Base-by-base conservation (phyloP, 2,888 invertebrate genomes). In the Nezara viridula region DNA sequence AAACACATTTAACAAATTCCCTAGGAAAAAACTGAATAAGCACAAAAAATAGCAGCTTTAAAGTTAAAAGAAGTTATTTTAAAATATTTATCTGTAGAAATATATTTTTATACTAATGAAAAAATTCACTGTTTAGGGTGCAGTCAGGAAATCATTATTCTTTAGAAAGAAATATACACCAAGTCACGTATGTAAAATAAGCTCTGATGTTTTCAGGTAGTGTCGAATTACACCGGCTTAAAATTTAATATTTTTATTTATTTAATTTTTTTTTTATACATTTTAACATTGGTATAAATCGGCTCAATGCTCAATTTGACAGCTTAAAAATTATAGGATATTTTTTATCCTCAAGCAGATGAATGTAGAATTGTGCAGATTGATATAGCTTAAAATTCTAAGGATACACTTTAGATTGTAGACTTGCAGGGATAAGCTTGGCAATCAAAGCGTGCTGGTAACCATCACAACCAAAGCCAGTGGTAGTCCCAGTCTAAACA, bases 121-220 rank as follows among this genome's bases (percentile, higher is more conserved):
- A 19, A 40, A 37, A 77, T 77, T 40, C 37, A 77, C 27, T 77
- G 40, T 77, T 77, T 12, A 81, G 81, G 81, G 81, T 44, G 81
- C 81, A 81, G 81, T 81, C 40, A 81, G 81, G 81, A 81, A 81
- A 81, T 81, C 81, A 47, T 81, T 81, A 81, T 81, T 81, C 81
- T 81, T 81, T 81, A 81, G 81, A 81, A 81, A 81, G 81, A 81
- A 81, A 81, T 44, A 81, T 81, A 81, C 81, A 81, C 44, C 81
- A 81, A 40, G 44, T 44, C 81, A 81, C 81, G 81, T 81, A 81
- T 47, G 81, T 81, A 81, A 47, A 81, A 81, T 37, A 73, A 37
- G n/a, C 5, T 44, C 81, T 44, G 81, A 81, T 81, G 44, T 47
- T 44, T 44, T 81, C 44, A 81, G 81, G 81, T 47, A 81, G 44